These are phyloP conservation scores for Prietella phreatophila DNA, from an alignment of 2,113 vertebrate species.

Conservation along the genomic window DNA sequence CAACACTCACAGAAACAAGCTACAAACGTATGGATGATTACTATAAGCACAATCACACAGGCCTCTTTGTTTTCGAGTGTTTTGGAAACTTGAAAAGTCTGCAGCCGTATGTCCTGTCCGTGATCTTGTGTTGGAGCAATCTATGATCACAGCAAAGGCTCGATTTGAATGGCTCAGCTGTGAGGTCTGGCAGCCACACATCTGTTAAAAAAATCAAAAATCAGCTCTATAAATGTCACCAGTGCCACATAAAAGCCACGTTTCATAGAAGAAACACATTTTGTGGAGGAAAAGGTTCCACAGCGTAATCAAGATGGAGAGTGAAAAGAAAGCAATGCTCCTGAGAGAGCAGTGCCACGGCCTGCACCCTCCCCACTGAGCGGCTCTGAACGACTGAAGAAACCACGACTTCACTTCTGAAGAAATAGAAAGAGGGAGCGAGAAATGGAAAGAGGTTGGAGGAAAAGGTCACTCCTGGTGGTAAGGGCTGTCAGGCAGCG, in stretches of 20 bases:
- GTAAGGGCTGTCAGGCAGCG: slow-evolving; percentile 43
- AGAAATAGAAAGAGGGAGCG: slow-evolving; percentile 12
- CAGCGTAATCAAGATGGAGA: slow-evolving; percentile 29
- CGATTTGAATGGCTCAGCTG: background rate
- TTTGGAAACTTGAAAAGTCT: background rate
- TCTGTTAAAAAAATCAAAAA: slow-evolving; percentile 2
- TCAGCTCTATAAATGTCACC: slow-evolving; percentile 21
- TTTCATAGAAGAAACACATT: background rate
- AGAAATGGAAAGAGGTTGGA: slow-evolving; percentile 21
- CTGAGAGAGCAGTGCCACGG: background rate
- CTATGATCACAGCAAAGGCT: slow-evolving; percentile 5
- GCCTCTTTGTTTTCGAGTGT: no score
- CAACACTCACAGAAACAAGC: background rate
- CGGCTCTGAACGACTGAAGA: background rate
- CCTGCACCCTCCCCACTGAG: slow-evolving; percentile 17
- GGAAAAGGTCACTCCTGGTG: slow-evolving; percentile 50
- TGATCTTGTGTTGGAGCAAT: background rate
- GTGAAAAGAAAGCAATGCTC: slow-evolving; percentile 13
- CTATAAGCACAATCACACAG: background rate
- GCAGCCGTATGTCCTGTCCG: background rate
- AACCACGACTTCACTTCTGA: slow-evolving; percentile 15
- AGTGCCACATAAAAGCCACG: background rate
- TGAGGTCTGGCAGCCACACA: background rate
- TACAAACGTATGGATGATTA: background rate
- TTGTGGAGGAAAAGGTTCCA: slow-evolving; percentile 21